Conservation (phyloP, 2,113 vertebrate genomes). For the Oxyruncus cristatus region DNA sequence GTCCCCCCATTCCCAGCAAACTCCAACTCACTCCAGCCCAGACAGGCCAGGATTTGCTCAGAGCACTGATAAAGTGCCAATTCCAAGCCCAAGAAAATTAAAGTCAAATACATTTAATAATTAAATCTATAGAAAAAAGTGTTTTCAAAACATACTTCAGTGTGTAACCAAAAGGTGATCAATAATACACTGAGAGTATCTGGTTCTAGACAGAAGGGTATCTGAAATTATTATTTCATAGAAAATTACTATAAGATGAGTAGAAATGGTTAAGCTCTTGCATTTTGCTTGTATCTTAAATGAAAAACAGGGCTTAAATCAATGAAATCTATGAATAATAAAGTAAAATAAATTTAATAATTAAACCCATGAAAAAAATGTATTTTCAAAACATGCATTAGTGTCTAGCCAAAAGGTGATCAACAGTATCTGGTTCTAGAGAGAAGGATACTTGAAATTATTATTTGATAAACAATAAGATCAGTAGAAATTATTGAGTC, state of each 20-base stretch:
- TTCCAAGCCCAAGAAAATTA: background rate
- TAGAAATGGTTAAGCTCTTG: too few relatives aligned
- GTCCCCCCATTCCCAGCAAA: background rate
- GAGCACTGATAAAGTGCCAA: background rate
- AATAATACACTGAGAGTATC: background rate
- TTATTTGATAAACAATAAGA: background rate
- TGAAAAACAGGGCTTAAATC: background rate
- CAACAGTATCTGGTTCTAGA: background rate
- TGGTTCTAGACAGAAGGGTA: background rate
- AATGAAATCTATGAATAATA: background rate
- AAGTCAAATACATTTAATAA: background rate
- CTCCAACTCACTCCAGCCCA: background rate
- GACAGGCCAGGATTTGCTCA: background rate
- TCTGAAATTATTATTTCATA: background rate
- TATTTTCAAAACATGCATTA: background rate
- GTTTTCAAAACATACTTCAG: background rate
- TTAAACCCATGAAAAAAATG: background rate
- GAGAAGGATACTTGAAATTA: background rate
- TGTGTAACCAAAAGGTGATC: background rate
- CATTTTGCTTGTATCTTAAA: too few relatives aligned
- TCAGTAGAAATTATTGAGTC: too few relatives aligned
- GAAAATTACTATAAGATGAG: too few relatives aligned
- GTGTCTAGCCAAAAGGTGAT: background rate
- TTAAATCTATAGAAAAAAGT: background rate
- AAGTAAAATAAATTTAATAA: background rate